Evolutionary conservation across 2,888 invertebrate genomes (phyloP).

Genomic region (Callinectes sapidus): DNA sequence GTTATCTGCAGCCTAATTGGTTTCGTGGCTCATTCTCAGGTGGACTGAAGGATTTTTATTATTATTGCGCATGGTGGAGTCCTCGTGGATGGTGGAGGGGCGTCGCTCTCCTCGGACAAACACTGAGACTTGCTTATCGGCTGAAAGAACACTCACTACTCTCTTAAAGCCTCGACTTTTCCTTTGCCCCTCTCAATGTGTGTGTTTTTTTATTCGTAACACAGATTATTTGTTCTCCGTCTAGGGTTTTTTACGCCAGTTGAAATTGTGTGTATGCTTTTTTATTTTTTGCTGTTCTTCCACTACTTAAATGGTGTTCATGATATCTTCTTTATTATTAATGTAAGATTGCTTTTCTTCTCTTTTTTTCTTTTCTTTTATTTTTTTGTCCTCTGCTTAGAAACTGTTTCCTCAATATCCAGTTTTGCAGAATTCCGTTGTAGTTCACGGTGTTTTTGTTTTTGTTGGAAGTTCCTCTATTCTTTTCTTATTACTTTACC

Average conservation of each 20-base stretch:
- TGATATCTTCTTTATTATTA: neutral
- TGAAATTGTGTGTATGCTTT: neutral
- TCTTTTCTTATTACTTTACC: neutral
- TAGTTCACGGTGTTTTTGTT: neutral
- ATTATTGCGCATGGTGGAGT: constrained; percentile 38
- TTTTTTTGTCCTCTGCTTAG: neutral
- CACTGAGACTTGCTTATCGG: neutral
- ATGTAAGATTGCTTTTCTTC: neutral
- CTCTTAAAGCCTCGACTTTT: neutral
- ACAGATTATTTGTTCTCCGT: neutral
- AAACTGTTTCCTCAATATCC: neutral
- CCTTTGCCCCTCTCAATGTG: neutral
- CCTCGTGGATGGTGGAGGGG: neutral
- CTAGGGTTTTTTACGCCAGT: neutral
- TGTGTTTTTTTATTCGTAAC: neutral
- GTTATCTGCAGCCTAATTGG: constrained; percentile 54
- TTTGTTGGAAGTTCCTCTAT: neutral
- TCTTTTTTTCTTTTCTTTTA: too few relatives aligned
- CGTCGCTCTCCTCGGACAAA: neutral
- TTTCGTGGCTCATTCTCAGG: constrained; percentile 47
- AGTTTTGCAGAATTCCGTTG: neutral
- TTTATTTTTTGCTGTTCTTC: neutral
- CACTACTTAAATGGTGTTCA: neutral
- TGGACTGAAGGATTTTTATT: constrained; percentile 42
- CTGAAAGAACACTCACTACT: neutral